Conservation (phyloP, 2,113 vertebrate species). For the Aspidoscelis tigris region DNA sequence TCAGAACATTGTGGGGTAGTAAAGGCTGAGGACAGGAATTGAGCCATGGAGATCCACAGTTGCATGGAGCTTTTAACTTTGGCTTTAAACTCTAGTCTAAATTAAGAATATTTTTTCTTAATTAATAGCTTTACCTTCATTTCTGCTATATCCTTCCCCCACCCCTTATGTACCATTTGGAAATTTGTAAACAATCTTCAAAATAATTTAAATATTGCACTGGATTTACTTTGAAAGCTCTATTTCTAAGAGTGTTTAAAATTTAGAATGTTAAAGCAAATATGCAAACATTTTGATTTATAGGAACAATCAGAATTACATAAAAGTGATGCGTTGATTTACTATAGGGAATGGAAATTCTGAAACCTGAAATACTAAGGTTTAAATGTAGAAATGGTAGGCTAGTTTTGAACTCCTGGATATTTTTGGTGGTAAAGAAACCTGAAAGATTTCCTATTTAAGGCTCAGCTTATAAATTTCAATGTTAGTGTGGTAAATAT, state of each 20-base stretch:
- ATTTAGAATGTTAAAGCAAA: neutral
- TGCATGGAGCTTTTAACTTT: no score
- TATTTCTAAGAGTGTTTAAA: neutral
- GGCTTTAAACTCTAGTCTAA: no score
- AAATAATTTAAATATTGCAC: neutral
- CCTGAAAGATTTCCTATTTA: neutral
- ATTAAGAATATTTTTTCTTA: no score
- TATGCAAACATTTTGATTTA: neutral
- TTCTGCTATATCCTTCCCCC: no score
- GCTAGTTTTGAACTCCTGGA: neutral
- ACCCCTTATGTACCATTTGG: no score
- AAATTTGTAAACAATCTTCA: no score
- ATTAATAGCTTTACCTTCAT: no score
- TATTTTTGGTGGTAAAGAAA: neutral
- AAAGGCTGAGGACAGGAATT: no score
- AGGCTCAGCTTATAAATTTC: neutral
- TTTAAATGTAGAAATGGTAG: neutral
- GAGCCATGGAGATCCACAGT: no score
- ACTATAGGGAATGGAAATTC: neutral
- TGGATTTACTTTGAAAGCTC: neutral
- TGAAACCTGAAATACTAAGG: neutral
- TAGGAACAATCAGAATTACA: neutral
- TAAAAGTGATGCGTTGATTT: neutral
- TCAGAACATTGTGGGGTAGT: no score
- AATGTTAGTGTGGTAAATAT: neutral